phyloP scores from a whole-genome alignment of 2,888 invertebrate genomes.

The Drosophila anomalata region DNA sequence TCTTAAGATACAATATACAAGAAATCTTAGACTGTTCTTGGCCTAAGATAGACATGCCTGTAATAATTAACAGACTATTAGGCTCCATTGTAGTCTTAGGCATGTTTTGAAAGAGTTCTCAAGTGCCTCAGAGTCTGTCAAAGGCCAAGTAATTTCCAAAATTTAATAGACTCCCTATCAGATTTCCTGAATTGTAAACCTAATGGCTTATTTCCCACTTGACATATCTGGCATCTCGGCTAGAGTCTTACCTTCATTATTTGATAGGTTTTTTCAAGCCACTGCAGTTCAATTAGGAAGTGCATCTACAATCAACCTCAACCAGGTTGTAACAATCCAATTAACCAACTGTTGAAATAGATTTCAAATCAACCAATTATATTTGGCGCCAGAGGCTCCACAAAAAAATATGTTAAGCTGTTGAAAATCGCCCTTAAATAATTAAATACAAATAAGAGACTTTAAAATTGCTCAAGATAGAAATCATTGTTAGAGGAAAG shows the following conservation, averaged over 20 bases:
- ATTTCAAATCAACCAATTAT: conserved; percentile 31
- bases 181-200: conserved; percentile 20
- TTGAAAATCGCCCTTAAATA: conserved; percentile 49
- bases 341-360: conserved; percentile 2
- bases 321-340: conserved; percentile 5
- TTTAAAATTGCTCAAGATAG: conserved; percentile 25
- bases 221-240: conserved; percentile 16
- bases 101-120: not conserved
- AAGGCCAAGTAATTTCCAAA: conserved; percentile 4
- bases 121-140: not conserved
- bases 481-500: conserved; percentile 23
- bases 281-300: conserved; percentile 53
- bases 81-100: too few relatives aligned
- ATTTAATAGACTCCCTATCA: conserved; percentile 14
- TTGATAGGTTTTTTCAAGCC: conserved; percentile 48
- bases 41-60: too few relatives aligned
- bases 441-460: conserved; percentile 61
- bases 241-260: conserved; percentile 34
- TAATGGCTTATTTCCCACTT: conserved; percentile 40
- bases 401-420: conserved; percentile 31
- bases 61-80: not conserved
- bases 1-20: not conserved
- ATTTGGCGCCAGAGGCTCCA: conserved; percentile 55
- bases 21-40: not conserved
- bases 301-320: conserved; percentile 48